Percentiles rank a stretch among this genome's conserved stretches.
Conservation (phyloP, 2,797 vertebrate species). For the Myripristis murdjan region DNA sequence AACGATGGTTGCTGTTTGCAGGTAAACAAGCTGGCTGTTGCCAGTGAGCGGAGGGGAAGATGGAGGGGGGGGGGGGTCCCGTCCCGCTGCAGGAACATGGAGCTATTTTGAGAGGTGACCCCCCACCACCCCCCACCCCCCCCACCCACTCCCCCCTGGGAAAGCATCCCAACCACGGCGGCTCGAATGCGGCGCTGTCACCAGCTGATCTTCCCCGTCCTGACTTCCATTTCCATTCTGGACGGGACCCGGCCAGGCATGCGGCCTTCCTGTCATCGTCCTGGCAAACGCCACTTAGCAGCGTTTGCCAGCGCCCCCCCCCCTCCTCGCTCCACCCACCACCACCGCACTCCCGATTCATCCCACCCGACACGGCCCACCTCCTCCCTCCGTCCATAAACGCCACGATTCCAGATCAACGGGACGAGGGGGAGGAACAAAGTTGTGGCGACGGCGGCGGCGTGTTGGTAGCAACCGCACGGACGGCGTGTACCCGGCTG, state of each 20-base stretch:
- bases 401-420: not conserved
- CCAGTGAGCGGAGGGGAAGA: too few species aligned
- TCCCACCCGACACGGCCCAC: too few species aligned
- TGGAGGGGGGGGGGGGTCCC: too few species aligned
- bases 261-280: constrained; percentile 9
- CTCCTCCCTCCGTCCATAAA: not conserved
- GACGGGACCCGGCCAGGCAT: too few species aligned
- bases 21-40: constrained; percentile 64
- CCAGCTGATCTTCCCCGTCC: constrained; percentile 27
- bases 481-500: too few species aligned
- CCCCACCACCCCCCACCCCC: not conserved
- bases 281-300: constrained; percentile 1
- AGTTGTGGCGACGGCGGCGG: not conserved
- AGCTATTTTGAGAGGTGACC: constrained; percentile 57
- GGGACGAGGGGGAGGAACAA: not conserved
- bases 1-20: constrained; percentile 52
- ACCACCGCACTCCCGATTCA: too few species aligned
- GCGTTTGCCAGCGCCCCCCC: not conserved
- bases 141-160: constrained; percentile 4
- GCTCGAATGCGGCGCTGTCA: constrained; percentile 10
- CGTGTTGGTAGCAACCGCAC: not conserved
- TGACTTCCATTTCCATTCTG: too few species aligned
- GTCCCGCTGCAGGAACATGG: not conserved
- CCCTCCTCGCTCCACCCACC: too few species aligned
- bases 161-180: constrained; percentile 26